These are phyloP conservation scores for Fulica atra DNA, from an alignment of 2,113 vertebrate genomes.

Conservation along the genomic window DNA sequence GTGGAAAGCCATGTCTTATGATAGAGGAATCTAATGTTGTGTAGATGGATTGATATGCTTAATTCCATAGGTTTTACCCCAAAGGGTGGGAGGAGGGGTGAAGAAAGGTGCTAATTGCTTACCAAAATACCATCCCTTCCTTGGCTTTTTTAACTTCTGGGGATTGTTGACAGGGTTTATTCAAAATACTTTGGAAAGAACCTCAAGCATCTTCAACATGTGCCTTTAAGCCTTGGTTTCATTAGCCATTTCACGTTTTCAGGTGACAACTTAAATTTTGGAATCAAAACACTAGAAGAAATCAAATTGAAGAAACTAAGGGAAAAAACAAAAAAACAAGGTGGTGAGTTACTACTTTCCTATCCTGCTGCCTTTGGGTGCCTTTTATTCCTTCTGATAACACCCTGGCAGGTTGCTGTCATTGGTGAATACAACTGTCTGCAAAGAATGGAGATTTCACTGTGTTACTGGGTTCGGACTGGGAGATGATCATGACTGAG, in stretches of 20 bases:
- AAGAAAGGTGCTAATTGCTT: neutral
- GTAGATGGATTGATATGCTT: neutral
- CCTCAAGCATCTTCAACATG: neutral
- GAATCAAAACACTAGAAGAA: slow-evolving; percentile 93
- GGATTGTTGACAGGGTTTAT: neutral
- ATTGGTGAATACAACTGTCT: neutral
- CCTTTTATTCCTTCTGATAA: neutral
- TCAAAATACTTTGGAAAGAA: neutral
- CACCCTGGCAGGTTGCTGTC: neutral
- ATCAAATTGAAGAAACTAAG: slow-evolving; percentile 90
- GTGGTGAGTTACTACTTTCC: slow-evolving; percentile 69
- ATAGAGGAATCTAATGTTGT: neutral
- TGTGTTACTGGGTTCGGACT: accelerated
- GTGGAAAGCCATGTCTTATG: neutral
- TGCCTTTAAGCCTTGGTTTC: neutral
- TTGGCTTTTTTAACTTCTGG: neutral
- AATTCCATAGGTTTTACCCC: neutral
- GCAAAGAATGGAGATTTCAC: neutral
- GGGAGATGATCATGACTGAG: neutral
- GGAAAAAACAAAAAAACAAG: slow-evolving; percentile 83
- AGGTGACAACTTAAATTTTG: slow-evolving; percentile 88
- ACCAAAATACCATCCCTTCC: neutral
- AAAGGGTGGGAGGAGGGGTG: neutral
- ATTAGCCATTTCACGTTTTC: neutral
- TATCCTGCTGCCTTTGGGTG: neutral